Percentiles rank a stretch among this genome's conserved stretches.
Conservation (phyloP, 1,140 invertebrate species). For the Nebria ingens region DNA sequence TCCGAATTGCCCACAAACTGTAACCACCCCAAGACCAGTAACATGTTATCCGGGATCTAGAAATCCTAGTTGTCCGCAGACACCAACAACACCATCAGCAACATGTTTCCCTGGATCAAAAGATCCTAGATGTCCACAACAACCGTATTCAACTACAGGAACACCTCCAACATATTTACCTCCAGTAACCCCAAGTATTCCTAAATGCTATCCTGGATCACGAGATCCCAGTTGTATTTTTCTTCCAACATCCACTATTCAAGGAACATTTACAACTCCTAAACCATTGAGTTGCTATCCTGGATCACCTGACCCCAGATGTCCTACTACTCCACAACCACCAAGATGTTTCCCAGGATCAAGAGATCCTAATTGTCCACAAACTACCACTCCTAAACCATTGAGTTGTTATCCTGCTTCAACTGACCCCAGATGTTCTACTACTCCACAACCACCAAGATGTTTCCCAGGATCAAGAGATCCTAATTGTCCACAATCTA, state of each 20-base stretch:
- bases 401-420: no score
- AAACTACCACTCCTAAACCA: no score
- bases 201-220: slow-evolving; percentile 12
- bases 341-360: no score
- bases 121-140: slow-evolving; percentile 23
- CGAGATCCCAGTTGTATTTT: slow-evolving; percentile 37
- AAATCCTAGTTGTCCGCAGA: slow-evolving; percentile 33
- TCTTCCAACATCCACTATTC: slow-evolving; percentile 20
- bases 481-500: no score
- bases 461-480: no score
- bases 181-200: no score
- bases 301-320: slow-evolving; percentile 31
- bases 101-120: slow-evolving; percentile 24
- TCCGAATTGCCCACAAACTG: slow-evolving; percentile 29
- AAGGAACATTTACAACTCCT: slow-evolving; percentile 13
- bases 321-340: no score
- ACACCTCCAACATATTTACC: no score
- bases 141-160: no score
- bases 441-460: no score
- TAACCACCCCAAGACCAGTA: slow-evolving; percentile 20
- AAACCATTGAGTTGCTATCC: slow-evolving; percentile 26
- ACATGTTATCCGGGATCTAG: slow-evolving; percentile 28
- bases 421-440: no score
- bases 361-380: no score
- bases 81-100: slow-evolving; percentile 17